Percentiles rank a stretch among this genome's conserved stretches.
Conservation (phyloP, 2,797 vertebrate genomes). For the Bryconaethiops microstoma region DNA sequence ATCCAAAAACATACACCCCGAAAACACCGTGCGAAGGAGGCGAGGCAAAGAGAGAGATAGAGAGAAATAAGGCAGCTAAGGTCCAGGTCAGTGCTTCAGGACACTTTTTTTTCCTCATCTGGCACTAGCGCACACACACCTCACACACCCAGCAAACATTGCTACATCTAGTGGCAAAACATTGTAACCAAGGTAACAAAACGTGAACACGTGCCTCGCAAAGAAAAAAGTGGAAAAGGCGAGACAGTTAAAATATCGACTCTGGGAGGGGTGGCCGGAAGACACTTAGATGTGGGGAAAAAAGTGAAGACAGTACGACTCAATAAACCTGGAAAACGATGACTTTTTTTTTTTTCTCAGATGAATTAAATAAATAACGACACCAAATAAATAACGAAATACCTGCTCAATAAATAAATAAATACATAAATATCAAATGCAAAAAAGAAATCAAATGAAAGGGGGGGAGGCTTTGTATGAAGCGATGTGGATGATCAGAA, state of each 20-base stretch:
- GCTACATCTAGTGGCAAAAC: slow-evolving; percentile 78
- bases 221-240: slow-evolving; percentile 31
- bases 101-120: slow-evolving; percentile 70
- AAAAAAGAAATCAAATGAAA: slow-evolving; percentile 19
- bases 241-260: slow-evolving; percentile 58
- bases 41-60: slow-evolving; percentile 23
- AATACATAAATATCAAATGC: slow-evolving; percentile 78
- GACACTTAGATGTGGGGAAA: slow-evolving; percentile 24
- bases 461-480: slow-evolving; percentile 19
- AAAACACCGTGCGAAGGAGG: slow-evolving; percentile 80
- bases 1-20: slow-evolving; percentile 71
- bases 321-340: slow-evolving; percentile 32
- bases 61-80: slow-evolving; percentile 66
- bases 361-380: slow-evolving; percentile 81
- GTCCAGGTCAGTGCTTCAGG: slow-evolving; percentile 76
- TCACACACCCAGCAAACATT: slow-evolving; percentile 53
- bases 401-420: slow-evolving; percentile 87
- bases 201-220: neutral
- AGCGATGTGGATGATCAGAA: slow-evolving; percentile 50
- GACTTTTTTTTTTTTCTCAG: slow-evolving; percentile 60
- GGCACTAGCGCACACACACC: slow-evolving; percentile 34
- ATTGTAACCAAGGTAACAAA: slow-evolving; percentile 54
- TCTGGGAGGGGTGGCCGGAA: slow-evolving; percentile 3
- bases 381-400: slow-evolving; percentile 84
- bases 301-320: slow-evolving; percentile 52